Percentiles rank a stretch among this genome's conserved stretches.
Conservation (phyloP, 64 coral and sea anemone genomes). For the Platygyra sinensis region DNA sequence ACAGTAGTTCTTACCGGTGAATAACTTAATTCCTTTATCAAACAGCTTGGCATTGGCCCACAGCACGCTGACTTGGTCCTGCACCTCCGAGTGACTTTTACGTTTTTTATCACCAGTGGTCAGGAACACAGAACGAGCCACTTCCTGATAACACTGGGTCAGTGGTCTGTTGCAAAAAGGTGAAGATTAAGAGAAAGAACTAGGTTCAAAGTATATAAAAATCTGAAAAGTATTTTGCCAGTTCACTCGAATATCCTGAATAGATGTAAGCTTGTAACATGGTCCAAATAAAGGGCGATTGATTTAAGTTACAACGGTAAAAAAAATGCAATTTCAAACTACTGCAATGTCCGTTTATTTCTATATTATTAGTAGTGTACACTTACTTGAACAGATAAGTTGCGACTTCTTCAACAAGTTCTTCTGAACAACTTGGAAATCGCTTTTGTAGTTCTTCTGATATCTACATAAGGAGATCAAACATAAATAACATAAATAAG, state of each 20-base stretch:
- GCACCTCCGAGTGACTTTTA: constrained; percentile 86
- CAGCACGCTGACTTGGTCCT: constrained; percentile 86
- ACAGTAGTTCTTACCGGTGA: constrained; percentile 61
- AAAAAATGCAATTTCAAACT: not conserved
- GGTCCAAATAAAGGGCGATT: no score
- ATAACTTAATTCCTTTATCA: constrained; percentile 87
- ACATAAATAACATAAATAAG: not conserved
- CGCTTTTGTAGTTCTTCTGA: constrained; percentile 59
- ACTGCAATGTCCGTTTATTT: not conserved
- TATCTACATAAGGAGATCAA: constrained; percentile 57
- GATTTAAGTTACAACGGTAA: no score
- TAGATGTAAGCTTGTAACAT: no score
- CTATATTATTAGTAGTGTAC: not conserved
- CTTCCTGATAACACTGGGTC: constrained; percentile 81
- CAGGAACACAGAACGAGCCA: constrained; percentile 87
- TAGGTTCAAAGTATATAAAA: not conserved
- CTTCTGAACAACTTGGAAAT: constrained; percentile 73
- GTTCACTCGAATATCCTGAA: no score
- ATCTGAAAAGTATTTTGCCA: no score
- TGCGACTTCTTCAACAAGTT: constrained; percentile 78
- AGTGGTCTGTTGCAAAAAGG: constrained; percentile 66
- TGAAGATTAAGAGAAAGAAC: not conserved
- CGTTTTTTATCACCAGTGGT: constrained; percentile 87
- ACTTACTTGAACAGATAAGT: constrained; percentile 71
- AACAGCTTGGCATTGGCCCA: constrained; percentile 82